Conservation (phyloP, 2,797 vertebrate species). For the Sternotherus odoratus region DNA sequence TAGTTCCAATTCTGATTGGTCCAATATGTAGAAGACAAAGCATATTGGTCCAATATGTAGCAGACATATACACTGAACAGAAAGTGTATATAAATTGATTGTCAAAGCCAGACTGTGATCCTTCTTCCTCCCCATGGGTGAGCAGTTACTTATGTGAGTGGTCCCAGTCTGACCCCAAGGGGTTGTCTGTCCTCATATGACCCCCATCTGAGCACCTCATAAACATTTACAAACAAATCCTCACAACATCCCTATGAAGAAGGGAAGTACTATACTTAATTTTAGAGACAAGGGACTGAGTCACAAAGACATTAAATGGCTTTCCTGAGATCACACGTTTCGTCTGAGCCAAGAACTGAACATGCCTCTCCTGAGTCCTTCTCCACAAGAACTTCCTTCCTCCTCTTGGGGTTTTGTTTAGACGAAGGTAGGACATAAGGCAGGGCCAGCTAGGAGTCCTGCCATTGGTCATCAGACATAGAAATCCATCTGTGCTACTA, state of each 20-base stretch:
- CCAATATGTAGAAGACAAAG: not conserved
- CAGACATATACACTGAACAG: no score
- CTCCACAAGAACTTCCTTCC: not conserved
- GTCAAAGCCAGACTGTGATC: constrained; percentile 56
- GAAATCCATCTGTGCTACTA: not conserved
- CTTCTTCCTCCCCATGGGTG: constrained; percentile 38
- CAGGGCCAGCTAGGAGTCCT: not conserved
- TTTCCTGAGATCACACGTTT: constrained; percentile 3
- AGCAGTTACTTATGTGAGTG: constrained; percentile 58
- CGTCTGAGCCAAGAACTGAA: not conserved
- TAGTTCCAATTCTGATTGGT: constrained; percentile 32
- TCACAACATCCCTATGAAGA: not conserved
- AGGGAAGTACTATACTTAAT: not conserved
- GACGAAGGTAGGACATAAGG: not conserved
- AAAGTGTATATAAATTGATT: constrained; percentile 45
- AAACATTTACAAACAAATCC: constrained; percentile 30
- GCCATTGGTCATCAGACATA: not conserved
- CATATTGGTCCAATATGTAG: no score
- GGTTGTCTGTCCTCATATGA: constrained; percentile 51
- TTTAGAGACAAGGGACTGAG: constrained; percentile 15
- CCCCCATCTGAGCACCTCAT: constrained; percentile 28
- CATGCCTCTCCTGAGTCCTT: not conserved
- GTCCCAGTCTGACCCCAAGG: no score
- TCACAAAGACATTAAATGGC: not conserved
- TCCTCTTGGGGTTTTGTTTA: not conserved